Evolutionary conservation across 92 coral and sea anemone species (phyloP), one percentile per base, ranked within the genome.

Genomic region (Paragorgia papillata): DNA sequence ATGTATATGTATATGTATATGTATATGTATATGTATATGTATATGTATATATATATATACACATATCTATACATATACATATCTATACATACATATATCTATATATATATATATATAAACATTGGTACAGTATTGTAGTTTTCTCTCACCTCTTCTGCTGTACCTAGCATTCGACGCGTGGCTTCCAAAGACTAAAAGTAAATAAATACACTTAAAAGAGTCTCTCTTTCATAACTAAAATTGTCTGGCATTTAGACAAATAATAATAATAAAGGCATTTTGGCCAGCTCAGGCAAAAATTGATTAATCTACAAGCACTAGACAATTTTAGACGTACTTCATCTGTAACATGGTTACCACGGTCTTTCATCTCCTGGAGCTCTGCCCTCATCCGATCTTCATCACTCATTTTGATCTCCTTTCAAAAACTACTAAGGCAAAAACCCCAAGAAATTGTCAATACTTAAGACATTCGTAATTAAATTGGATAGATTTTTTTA

Each of bases 311-410:
- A 7, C 53, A 7, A 46, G 7, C 7, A 46, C 7, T 7, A 15
- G 53, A n/a, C n/a, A 46, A 15, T 6, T 7, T 46, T 46, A 7
- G n/a, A 46, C 53, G 2, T 37, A 94, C 98, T 92, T 94, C 85
- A 79, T 94, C 98, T 12, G 98, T 94, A n/a, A 94, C 17, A 67
- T 91, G 92, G 76, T 94, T 92, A 10, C 98, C 98, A 46, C 88
- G 88, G 95, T 83, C 92, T 83, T 82, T 91, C 98, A 94, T 94
- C 26, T 90, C 67, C 34, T 80, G 73, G 70, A 94, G 90, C 85
- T 94, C 98, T 49, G 86, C 83, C 34, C 98, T 79, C 98, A 94
- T 94, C 62, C 96, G 89, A 73, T 94, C 98, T 66, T 94, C 92
- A 39, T 91, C 94, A 48, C 89, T 84, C 98, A 94, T 94, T 80